These are phyloP conservation scores for Dicranocentrus wangi DNA, from an alignment of 2,888 invertebrate genomes.

Conservation along the genomic window DNA sequence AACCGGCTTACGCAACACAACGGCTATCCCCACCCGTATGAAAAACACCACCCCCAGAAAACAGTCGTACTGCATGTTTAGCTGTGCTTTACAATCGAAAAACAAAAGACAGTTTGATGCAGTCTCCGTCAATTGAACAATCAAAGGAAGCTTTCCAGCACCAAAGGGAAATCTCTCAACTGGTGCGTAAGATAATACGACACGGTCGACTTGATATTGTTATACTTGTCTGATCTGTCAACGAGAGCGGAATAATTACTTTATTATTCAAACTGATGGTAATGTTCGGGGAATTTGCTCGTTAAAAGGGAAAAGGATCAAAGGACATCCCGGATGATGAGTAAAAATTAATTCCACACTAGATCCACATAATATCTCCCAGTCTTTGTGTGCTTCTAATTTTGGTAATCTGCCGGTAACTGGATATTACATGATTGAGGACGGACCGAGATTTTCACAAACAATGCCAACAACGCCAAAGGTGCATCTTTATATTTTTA, in stretches of 20 bases:
- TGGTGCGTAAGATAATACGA: slow-evolving; percentile 26
- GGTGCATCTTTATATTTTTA: neutral
- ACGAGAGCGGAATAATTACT: slow-evolving; percentile 55
- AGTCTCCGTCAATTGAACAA: neutral
- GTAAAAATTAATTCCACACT: slow-evolving; percentile 42
- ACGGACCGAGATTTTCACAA: no score
- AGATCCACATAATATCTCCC: slow-evolving; percentile 23
- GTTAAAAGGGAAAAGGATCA: slow-evolving; percentile 28
- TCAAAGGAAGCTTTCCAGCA: neutral
- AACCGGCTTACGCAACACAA: no score
- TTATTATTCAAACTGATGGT: slow-evolving; percentile 30
- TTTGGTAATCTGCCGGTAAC: slow-evolving; percentile 21
- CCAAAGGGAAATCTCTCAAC: neutral
- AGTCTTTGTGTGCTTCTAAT: slow-evolving; percentile 36
- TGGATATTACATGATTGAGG: neutral
- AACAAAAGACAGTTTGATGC: neutral
- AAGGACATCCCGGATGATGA: slow-evolving; percentile 35
- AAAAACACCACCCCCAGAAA: neutral
- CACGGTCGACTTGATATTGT: slow-evolving; percentile 44
- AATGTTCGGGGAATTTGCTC: slow-evolving; percentile 8
- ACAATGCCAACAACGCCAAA: neutral
- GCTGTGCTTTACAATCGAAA: neutral
- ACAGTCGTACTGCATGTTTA: neutral
- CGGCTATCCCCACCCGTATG: neutral
- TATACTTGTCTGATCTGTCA: slow-evolving; percentile 52